phyloP scores from a whole-genome alignment of 2,888 invertebrate genomes.

The Xiphydria camelus region DNA sequence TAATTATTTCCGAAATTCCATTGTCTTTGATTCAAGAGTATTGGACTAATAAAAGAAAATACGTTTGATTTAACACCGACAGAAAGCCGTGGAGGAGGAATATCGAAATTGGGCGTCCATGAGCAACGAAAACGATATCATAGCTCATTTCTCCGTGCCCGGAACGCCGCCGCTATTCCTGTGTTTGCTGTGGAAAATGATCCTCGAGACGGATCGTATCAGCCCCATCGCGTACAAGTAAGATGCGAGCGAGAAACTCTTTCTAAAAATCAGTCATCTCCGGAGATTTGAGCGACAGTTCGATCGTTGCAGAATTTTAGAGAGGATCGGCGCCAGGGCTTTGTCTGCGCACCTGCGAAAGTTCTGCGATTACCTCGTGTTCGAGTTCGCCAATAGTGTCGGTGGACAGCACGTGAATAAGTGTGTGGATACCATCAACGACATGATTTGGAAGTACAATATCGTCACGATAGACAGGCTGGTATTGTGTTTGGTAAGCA shows the following conservation, averaged over 20 bases:
- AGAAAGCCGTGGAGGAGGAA: conserved; percentile 91
- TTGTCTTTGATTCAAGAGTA: too few relatives aligned
- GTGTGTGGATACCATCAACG: conserved; percentile 92
- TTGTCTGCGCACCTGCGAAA: conserved; percentile 89
- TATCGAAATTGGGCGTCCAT: conserved; percentile 96
- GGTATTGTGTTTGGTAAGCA: conserved; percentile 81
- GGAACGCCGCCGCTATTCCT: conserved; percentile 89
- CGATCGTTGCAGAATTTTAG: conserved; percentile 76
- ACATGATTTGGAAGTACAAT: conserved; percentile 97
- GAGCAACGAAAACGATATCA: conserved; percentile 95
- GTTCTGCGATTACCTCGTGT: conserved; percentile 92
- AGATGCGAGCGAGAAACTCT: conserved; percentile 31
- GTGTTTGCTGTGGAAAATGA: conserved; percentile 93
- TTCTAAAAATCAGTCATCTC: conserved; percentile 6
- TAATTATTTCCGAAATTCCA: too few relatives aligned
- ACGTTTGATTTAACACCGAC: conserved; percentile 17
- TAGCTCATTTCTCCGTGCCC: conserved; percentile 93
- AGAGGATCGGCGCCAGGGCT: conserved; percentile 90
- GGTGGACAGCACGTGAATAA: conserved; percentile 90
- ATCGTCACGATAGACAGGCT: conserved; percentile 93
- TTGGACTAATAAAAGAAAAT: too few relatives aligned
- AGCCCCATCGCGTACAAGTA: conserved; percentile 95
- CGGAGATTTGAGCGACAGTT: too few relatives aligned
- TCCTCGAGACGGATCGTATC: conserved; percentile 90
- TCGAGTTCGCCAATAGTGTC: conserved; percentile 87